Evolutionary conservation across 1,140 invertebrate genomes (phyloP).

Genomic region (Eubasilissa regina): DNA sequence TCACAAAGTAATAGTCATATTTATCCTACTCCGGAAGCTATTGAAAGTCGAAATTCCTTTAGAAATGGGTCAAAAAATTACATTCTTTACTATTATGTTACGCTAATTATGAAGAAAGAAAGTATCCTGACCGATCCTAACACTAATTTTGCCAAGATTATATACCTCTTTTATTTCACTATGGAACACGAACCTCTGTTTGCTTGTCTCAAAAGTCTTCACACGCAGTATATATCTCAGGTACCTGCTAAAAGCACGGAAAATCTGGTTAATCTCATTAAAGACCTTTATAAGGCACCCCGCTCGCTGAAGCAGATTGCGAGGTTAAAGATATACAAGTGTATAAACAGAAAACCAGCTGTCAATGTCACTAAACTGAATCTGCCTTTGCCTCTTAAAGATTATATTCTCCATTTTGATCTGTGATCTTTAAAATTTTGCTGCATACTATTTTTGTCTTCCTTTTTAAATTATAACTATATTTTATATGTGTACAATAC

Average conservation of each 20-base stretch:
- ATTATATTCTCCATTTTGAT: constrained; percentile 81
- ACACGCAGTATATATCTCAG: constrained; percentile 78
- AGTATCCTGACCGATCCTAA: constrained; percentile 78
- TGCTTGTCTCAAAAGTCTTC: constrained; percentile 75
- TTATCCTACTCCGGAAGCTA: constrained; percentile 47
- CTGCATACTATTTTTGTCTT: constrained; percentile 16
- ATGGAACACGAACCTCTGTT: constrained; percentile 80
- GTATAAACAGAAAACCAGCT: constrained; percentile 75
- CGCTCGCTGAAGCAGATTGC: constrained; percentile 79
- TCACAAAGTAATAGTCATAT: constrained; percentile 40
- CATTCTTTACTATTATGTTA: constrained; percentile 80
- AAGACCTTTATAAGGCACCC: constrained; percentile 76
- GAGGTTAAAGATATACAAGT: constrained; percentile 77
- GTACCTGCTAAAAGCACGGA: constrained; percentile 77
- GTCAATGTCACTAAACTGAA: constrained; percentile 78
- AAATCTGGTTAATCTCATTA: constrained; percentile 75
- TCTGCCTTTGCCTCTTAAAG: constrained; percentile 78
- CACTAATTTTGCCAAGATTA: constrained; percentile 76
- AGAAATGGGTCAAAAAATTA: constrained; percentile 76
- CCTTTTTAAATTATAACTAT: constrained; percentile 20
- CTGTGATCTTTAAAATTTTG: constrained; percentile 64
- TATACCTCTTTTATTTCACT: constrained; percentile 78
- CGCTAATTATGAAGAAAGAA: constrained; percentile 79
- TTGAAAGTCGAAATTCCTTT: constrained; percentile 71
- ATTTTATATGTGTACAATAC: constrained; percentile 18